Base-by-base conservation (phyloP, 2,113 vertebrate genomes). In the Pontoporia blainvillei region DNA sequence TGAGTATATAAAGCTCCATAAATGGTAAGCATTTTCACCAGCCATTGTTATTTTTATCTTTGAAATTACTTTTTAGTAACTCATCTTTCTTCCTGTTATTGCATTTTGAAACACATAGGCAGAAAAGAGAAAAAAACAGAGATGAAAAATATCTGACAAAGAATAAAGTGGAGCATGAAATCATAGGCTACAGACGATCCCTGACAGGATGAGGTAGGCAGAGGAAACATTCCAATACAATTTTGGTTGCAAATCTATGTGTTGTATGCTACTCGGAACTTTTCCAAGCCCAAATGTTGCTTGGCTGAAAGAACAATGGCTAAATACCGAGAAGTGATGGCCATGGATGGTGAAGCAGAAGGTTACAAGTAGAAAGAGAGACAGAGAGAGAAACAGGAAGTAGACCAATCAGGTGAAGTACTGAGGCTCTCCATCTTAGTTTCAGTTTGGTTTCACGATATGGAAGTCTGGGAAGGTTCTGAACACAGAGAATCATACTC, bases 131-230 rank as follows among this genome's bases (percentile, higher is more conserved):
- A 27, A 17, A 79, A 62, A n/a, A 90, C 6, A 71, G 62, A 86
- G 86, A 84, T 72, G 27, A 79, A 75, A 81, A 87, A n/a, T 69
- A 86, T 76, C 90, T 81, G 83, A 88, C 64, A 87, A 72, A 75
- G 71, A 90, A 71, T 64, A 94, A 96, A 86, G 69, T 62, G 31
- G 8, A 71, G 23, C 52, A 86, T 41, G 44, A 82, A 95, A 86
- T 75, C 54, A 86, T 3, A 88, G 57, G 18, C 79, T 89, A 82
- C 4, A 90, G 59, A 36, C 62, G 8, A 81, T 76, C 78, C 75
- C 52, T 84, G 87, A 66, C 39, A 66, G 62, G 31, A 17, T 64
- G 59, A 69, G 41, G 91, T 0, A 46, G 57, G 49, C 67, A 95
- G 76, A 96, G 39, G 34, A 92, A 83, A 46, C 21, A 86, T 29